These are phyloP conservation scores for Gasterosteus aculeatus DNA, from an alignment of 2,113 vertebrate species.

Conservation along the genomic window DNA sequence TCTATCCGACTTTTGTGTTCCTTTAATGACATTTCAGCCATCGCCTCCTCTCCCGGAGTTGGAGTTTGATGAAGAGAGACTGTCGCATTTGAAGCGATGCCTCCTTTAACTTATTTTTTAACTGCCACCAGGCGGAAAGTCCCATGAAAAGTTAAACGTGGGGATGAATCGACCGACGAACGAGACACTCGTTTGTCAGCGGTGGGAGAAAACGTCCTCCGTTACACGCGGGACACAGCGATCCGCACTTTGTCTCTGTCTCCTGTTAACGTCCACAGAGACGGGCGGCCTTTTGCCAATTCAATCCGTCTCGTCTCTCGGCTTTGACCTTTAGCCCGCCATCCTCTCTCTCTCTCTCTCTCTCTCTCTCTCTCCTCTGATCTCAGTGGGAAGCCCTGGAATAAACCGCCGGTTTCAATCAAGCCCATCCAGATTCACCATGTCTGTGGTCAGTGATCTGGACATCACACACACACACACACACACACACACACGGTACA, in stretches of 20 bases:
- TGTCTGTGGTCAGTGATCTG: slow-evolving; percentile 69
- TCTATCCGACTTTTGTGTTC: neutral
- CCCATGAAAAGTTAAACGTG: neutral
- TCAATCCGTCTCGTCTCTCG: slow-evolving; percentile 46
- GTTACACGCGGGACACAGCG: neutral
- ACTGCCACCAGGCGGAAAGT: no score
- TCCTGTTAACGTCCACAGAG: slow-evolving; percentile 21
- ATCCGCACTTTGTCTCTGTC: slow-evolving; percentile 9
- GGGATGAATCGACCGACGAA: neutral
- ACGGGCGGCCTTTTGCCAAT: slow-evolving; percentile 45
- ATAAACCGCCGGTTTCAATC: slow-evolving; percentile 76
- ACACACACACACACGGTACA: slow-evolving; percentile 19
- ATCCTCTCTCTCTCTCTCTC: slow-evolving; percentile 1
- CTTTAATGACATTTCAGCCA: neutral
- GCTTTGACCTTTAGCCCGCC: slow-evolving; percentile 49
- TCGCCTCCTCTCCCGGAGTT: no score
- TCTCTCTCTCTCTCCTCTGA: slow-evolving; percentile 48
- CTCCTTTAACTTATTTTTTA: no score
- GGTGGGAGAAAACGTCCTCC: no score
- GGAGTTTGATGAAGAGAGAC: no score
- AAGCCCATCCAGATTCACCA: slow-evolving; percentile 71
- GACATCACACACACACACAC: slow-evolving; percentile 49
- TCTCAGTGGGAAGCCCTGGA: slow-evolving; percentile 73
- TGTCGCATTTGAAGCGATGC: no score
- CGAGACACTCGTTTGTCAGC: neutral